phyloP scores from a whole-genome alignment of 2,113 vertebrate species.

The Azemiops feae region DNA sequence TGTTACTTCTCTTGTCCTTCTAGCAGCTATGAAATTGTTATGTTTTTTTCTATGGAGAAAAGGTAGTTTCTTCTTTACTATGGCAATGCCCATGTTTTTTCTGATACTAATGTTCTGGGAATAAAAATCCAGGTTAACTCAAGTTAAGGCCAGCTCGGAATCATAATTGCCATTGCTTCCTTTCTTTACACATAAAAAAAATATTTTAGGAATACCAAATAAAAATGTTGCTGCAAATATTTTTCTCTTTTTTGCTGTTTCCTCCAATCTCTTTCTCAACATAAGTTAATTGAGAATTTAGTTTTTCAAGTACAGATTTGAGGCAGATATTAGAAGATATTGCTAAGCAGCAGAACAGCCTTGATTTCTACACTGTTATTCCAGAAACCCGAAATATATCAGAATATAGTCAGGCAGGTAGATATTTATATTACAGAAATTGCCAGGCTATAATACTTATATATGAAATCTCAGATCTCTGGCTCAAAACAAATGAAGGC shows the following conservation, averaged over 20 bases:
- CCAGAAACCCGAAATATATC: constrained; percentile 11
- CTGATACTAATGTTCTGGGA: not conserved
- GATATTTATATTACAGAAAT: not conserved
- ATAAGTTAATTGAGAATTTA: constrained; percentile 52
- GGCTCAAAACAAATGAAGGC: not conserved
- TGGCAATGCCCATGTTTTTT: not conserved
- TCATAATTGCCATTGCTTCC: not conserved
- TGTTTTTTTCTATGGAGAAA: not conserved
- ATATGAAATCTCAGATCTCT: not conserved
- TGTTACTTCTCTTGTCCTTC: not conserved
- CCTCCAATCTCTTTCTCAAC: constrained; percentile 14
- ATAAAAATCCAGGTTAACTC: not conserved
- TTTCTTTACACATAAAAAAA: not conserved
- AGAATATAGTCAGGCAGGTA: not conserved
- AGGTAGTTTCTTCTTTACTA: not conserved
- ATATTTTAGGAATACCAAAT: not conserved
- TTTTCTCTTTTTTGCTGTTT: not conserved
- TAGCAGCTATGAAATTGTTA: not conserved
- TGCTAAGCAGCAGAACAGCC: constrained; percentile 52
- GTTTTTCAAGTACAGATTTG: constrained; percentile 61
- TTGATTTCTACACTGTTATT: constrained; percentile 9
- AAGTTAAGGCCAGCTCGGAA: not conserved
- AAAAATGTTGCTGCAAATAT: not conserved
- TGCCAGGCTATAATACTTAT: not conserved
- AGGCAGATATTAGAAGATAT: constrained; percentile 49